Evolutionary conservation across 2,888 invertebrate species (phyloP).

Genomic region (Nudaria mundana): DNA sequence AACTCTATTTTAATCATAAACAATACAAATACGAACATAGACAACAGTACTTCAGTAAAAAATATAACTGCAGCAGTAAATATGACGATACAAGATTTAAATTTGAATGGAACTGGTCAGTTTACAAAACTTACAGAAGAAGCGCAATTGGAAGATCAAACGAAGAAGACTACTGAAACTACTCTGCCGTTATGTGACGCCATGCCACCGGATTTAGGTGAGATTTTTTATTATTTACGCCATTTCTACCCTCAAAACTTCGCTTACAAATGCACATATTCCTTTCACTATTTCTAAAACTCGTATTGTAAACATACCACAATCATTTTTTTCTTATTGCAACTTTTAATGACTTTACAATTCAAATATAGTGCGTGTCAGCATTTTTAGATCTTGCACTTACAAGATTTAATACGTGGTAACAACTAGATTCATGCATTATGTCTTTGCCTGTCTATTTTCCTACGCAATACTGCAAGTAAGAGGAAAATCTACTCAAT

Average conservation of each 20-base stretch:
- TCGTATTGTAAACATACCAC: too few species aligned
- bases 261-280: too few species aligned
- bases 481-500: too few species aligned
- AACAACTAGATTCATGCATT: too few species aligned
- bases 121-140: slow-evolving; percentile 55
- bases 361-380: too few species aligned
- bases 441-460: too few species aligned
- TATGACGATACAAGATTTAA: slow-evolving; percentile 13
- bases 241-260: too few species aligned
- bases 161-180: slow-evolving; percentile 47
- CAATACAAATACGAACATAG: background rate
- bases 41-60: slow-evolving; percentile 7
- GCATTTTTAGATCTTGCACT: too few species aligned
- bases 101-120: slow-evolving; percentile 29
- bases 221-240: slow-evolving; percentile 35
- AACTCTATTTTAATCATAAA: slow-evolving; percentile 15
- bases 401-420: too few species aligned
- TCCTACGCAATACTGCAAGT: too few species aligned
- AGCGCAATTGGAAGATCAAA: slow-evolving; percentile 48
- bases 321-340: too few species aligned
- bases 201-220: slow-evolving; percentile 84
- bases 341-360: background rate
- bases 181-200: slow-evolving; percentile 79
- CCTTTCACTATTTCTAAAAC: background rate
- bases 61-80: slow-evolving; percentile 31